Evolutionary conservation across 35 echinoderm and acorn worm species (phyloP), one percentile per base, ranked within the genome.

Genomic region (Lytechinus pictus): DNA sequence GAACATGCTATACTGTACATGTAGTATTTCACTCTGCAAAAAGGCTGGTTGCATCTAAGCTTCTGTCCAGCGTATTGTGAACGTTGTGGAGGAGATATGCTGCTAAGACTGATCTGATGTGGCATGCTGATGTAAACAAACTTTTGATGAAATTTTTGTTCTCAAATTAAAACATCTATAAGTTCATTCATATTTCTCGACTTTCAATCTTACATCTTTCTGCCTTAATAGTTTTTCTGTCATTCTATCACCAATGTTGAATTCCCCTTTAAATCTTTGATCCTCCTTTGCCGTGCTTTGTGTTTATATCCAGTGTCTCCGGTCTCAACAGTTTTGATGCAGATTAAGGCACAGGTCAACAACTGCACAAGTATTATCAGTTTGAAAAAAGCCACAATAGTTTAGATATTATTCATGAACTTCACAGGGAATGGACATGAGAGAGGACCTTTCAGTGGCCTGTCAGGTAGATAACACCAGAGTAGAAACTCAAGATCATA

Each of bases 331-430:
- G 16, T 79, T 79, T 79, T 16, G 1, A 79, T 79, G n/a, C 21
- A 79, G 66, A 79, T 79, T 79, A 7, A n/a, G 16, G 19, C 66
- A 79, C 66, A 79, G 66, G 66, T 79, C 66, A 79, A 16, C 66
- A 24, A 16, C 66, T 24, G 66, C 0, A 79, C 19, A 19, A n/a
- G 66, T 79, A 19, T 79, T 79, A 24, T 24, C 66, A 79, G 16
- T 79, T 79, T n/a, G 66, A 79, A 79, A 79, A 24, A 7, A 6
- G 21, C 19, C 21, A 7, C n/a, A n/a, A 4, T 6, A 79, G 6
- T 24, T 79, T 79, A n/a, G n/a, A 79, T n/a, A 79, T 79, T 79
- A 79, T 79, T 79, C 66, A 79, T 79, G 66, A 79, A 79, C 66
- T 79, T 79, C 66, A 79, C 66, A 79, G 3, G 16, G n/a, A 79